Conservation (phyloP, 2,888 invertebrate genomes). For the Callyntrura sp. region DNA sequence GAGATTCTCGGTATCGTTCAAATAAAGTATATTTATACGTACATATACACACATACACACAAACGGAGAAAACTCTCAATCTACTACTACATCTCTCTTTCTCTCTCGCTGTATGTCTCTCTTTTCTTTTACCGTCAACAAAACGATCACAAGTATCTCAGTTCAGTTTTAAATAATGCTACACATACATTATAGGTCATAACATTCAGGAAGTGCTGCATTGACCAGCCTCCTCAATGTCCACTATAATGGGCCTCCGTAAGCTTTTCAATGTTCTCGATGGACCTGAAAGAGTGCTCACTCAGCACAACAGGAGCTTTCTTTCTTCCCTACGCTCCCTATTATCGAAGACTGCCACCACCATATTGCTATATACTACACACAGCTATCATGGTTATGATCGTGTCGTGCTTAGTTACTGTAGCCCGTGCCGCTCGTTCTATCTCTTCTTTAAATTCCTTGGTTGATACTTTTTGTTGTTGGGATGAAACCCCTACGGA, state of each 20-base stretch:
- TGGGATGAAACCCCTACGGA: conserved; percentile 62
- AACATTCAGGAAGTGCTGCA: conserved; percentile 84
- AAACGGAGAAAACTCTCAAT: neutral
- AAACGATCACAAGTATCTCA: conserved; percentile 70
- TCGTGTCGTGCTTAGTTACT: conserved; percentile 36
- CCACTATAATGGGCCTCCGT: conserved; percentile 83
- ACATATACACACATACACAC: neutral
- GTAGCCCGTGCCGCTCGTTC: conserved; percentile 1
- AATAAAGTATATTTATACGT: neutral
- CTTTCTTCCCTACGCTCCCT: conserved; percentile 50
- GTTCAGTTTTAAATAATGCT: conserved; percentile 84
- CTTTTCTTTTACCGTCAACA: conserved; percentile 55
- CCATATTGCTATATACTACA: conserved; percentile 28
- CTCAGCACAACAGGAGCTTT: conserved; percentile 83
- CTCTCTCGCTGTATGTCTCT: conserved; percentile 23
- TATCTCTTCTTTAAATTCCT: conserved; percentile 72
- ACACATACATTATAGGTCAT: conserved; percentile 84
- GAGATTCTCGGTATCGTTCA: neutral
- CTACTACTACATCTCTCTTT: neutral
- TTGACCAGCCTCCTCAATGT: conserved; percentile 84
- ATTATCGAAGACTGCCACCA: conserved; percentile 56
- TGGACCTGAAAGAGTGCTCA: conserved; percentile 83
- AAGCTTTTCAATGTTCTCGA: conserved; percentile 84
- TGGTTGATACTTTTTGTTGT: conserved; percentile 65
- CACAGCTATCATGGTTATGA: neutral